Evolutionary conservation across 1,140 invertebrate genomes (phyloP).

Genomic region (Procambarus virginalis): DNA sequence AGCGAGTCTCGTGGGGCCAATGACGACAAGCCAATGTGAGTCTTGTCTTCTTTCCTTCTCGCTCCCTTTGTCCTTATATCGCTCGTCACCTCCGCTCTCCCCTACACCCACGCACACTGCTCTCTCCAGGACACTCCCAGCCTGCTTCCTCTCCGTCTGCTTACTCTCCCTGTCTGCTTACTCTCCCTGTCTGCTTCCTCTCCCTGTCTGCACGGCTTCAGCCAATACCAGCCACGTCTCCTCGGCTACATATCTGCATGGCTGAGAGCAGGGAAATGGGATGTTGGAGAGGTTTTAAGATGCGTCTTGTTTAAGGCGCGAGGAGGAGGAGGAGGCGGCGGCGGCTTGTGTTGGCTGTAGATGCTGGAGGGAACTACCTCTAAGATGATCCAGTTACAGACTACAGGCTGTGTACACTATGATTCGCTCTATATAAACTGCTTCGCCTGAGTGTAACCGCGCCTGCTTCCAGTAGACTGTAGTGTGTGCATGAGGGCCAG

Average conservation of each 20-base stretch:
- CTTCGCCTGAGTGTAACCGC: too few relatives aligned
- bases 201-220: background rate
- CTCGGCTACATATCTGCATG: too few relatives aligned
- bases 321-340: too few relatives aligned
- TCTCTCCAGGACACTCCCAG: background rate
- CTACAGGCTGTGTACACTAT: background rate
- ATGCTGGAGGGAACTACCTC: background rate
- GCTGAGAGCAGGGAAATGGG: too few relatives aligned
- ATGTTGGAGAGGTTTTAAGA: too few relatives aligned
- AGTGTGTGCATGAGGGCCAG: too few relatives aligned
- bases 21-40: constrained; percentile 70
- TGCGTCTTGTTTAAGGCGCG: too few relatives aligned
- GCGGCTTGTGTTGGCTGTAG: background rate
- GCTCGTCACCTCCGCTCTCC: background rate
- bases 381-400: background rate
- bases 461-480: too few relatives aligned
- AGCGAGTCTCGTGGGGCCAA: constrained; percentile 68
- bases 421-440: too few relatives aligned
- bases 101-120: background rate
- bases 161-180: background rate
- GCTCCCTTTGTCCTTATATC: background rate
- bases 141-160: background rate
- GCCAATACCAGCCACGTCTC: background rate
- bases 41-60: constrained; percentile 26
- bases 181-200: background rate